These are phyloP conservation scores for Halocynthia roretzi DNA, from an alignment of 23 tunicate genomes.

Conservation along the genomic window DNA sequence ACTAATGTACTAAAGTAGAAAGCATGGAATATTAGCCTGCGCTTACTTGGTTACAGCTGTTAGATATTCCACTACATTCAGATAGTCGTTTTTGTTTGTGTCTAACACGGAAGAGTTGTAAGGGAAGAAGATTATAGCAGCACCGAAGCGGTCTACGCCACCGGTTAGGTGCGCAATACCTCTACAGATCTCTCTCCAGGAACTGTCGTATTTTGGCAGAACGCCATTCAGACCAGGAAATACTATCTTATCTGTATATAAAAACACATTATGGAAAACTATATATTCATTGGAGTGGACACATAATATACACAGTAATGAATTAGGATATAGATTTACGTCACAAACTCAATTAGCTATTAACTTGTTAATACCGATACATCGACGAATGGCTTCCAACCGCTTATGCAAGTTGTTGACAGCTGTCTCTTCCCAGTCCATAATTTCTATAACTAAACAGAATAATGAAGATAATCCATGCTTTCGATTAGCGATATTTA, in stretches of 20 bases:
- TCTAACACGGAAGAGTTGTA: background rate
- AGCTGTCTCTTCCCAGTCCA: slow-evolving; percentile 12
- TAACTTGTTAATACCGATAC: background rate
- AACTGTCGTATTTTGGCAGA: background rate
- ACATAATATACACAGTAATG: background rate
- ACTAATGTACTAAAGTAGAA: no score
- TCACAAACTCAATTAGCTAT: no score
- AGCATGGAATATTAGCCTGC: background rate
- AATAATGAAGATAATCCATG: no score
- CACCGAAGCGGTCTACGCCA: background rate
- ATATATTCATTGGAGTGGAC: no score
- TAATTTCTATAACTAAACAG: background rate
- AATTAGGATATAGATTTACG: no score
- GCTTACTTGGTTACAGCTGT: slow-evolving; percentile 4
- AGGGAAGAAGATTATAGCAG: slow-evolving; percentile 2
- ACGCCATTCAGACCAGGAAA: background rate
- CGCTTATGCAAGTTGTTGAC: background rate
- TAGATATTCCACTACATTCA: background rate
- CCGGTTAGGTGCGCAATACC: slow-evolving; percentile 8
- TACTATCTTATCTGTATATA: slow-evolving; percentile 1
- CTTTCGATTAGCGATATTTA: no score
- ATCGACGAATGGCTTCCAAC: background rate
- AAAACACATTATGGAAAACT: no score
- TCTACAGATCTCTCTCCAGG: background rate
- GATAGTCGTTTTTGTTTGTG: background rate